Percentiles rank a stretch among this genome's conserved stretches.
Conservation (phyloP, 2,888 invertebrate genomes). For the Phoronis australis region DNA sequence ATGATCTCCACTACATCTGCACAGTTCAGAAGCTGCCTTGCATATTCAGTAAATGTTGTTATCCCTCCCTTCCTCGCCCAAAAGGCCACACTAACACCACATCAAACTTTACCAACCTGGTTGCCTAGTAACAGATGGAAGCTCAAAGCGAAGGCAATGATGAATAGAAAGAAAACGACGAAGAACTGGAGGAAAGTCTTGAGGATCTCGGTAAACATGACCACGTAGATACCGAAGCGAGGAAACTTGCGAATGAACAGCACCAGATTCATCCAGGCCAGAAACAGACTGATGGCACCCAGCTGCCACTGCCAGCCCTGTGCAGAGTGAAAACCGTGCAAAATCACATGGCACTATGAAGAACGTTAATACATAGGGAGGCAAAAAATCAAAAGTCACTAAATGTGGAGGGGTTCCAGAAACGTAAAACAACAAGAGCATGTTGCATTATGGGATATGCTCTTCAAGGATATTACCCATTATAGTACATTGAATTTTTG, state of each 20-base stretch:
- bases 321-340: too few relatives aligned
- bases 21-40: neutral
- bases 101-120: constrained; percentile 40
- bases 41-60: too few relatives aligned
- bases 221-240: constrained; percentile 49
- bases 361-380: too few relatives aligned
- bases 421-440: too few relatives aligned
- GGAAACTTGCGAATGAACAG: constrained; percentile 51
- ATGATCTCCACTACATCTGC: neutral
- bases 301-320: constrained; percentile 56
- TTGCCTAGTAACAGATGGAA: constrained; percentile 43
- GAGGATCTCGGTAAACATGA: constrained; percentile 51
- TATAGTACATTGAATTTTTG: too few relatives aligned
- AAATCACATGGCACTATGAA: too few relatives aligned
- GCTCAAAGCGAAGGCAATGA: constrained; percentile 48
- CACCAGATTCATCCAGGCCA: constrained; percentile 53
- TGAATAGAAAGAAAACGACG: constrained; percentile 49
- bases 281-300: constrained; percentile 54
- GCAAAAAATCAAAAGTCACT: too few relatives aligned
- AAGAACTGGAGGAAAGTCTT: constrained; percentile 49
- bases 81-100: too few relatives aligned
- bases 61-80: too few relatives aligned
- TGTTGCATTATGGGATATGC: too few relatives aligned
- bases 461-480: too few relatives aligned
- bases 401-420: too few relatives aligned